Conservation (phyloP, 2,888 invertebrate species). For the Bombylius discolor region DNA sequence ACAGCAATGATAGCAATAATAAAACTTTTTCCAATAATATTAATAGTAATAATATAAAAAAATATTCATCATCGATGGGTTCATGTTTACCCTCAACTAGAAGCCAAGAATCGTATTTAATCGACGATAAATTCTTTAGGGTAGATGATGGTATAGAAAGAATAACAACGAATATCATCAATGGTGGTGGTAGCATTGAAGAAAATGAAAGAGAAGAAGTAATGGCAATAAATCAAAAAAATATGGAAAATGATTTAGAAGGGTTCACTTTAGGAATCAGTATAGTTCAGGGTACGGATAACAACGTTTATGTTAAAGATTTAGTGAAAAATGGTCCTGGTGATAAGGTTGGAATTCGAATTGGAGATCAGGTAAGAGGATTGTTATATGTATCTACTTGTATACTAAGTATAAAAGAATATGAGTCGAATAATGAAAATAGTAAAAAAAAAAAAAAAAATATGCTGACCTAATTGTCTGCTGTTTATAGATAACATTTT, state of each 20-base stretch:
- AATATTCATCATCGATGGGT: neutral
- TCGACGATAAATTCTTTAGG: constrained; percentile 9
- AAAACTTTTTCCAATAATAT: too few species aligned
- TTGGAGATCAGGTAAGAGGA: constrained; percentile 16
- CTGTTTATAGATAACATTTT: neutral
- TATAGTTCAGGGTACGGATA: constrained; percentile 17
- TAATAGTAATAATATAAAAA: neutral
- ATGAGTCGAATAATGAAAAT: too few species aligned
- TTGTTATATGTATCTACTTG: neutral
- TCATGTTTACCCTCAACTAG: constrained; percentile 9
- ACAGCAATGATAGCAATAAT: neutral
- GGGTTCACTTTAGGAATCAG: constrained; percentile 18
- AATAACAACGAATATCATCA: neutral
- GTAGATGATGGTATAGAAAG: constrained; percentile 5
- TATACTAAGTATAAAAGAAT: neutral
- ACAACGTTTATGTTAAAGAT: constrained; percentile 19
- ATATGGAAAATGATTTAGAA: constrained; percentile 9
- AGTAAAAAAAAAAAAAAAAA: neutral
- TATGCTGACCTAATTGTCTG: neutral
- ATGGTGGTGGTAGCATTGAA: neutral
- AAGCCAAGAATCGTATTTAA: constrained; percentile 14
- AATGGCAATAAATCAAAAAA: neutral
- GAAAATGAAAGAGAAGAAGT: neutral
- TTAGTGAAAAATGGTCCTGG: constrained; percentile 17
- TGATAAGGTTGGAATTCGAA: constrained; percentile 14